These are phyloP conservation scores for Nylanderia fulva DNA, from an alignment of 1,140 invertebrate genomes.

Conservation along the genomic window DNA sequence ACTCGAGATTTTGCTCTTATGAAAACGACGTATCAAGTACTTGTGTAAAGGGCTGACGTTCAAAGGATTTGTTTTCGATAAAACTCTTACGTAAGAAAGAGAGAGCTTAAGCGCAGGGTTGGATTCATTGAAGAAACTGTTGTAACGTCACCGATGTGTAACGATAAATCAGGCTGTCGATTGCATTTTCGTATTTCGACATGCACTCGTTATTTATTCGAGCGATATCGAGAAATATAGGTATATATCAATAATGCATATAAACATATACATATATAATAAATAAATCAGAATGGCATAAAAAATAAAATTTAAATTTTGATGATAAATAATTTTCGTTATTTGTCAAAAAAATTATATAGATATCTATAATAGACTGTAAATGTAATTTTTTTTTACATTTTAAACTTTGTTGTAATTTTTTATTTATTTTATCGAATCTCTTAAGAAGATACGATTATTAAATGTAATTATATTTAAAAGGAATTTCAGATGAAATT, in stretches of 20 bases:
- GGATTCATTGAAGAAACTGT: constrained; percentile 61
- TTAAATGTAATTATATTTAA: constrained; percentile 3
- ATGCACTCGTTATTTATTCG: background rate
- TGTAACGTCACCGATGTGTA: constrained; percentile 65
- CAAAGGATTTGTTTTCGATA: constrained; percentile 67
- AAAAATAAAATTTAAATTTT: constrained; percentile 27
- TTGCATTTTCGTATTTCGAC: constrained; percentile 54
- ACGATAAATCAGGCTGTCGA: constrained; percentile 61
- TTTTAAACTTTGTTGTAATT: constrained; percentile 1
- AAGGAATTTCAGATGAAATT: background rate
- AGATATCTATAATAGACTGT: background rate
- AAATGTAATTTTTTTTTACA: background rate
- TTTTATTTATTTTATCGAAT: background rate
- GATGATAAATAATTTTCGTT: background rate
- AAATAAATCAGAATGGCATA: background rate
- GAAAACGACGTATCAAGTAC: constrained; percentile 48
- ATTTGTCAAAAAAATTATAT: background rate
- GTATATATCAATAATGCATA: too few relatives aligned
- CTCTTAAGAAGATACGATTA: background rate
- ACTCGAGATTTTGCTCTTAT: constrained; percentile 63
- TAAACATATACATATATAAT: background rate
- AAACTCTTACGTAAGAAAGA: constrained; percentile 44
- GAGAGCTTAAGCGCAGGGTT: constrained; percentile 12
- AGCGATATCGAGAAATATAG: constrained; percentile 8
- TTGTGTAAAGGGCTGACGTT: constrained; percentile 42